Conservation (phyloP, 2,113 vertebrate genomes). For the Brienomyrus longianalis region DNA sequence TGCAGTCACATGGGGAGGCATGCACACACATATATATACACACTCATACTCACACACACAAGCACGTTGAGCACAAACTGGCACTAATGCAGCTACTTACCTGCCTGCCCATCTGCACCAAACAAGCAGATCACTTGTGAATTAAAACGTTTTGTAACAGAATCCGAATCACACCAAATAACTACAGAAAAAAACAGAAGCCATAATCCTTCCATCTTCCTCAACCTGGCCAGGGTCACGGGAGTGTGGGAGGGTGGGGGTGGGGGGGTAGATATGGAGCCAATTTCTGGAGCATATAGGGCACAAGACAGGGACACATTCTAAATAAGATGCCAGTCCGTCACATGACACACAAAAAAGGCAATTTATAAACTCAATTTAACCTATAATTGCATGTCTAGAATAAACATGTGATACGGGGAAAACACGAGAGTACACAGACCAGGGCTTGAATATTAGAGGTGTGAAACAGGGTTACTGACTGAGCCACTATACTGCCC, state of each 20-base stretch:
- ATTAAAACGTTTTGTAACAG: not conserved
- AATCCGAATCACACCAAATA: not conserved
- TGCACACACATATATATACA: not conserved
- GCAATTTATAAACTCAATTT: not conserved
- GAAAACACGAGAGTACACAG: not conserved
- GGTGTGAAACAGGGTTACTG: not conserved
- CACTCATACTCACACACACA: not conserved
- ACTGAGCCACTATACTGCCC: not conserved
- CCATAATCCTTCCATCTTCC: not conserved
- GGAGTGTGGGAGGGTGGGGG: not conserved
- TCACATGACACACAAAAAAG: not conserved
- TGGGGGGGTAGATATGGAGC: not conserved
- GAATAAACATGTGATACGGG: not conserved
- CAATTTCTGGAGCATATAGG: not conserved
- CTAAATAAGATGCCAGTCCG: not conserved
- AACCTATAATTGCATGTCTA: not conserved
- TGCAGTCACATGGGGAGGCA: not conserved
- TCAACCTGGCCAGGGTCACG: not conserved
- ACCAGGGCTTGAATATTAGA: not conserved
- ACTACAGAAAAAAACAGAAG: not conserved
- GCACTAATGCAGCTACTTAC: not conserved
- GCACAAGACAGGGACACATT: not conserved
- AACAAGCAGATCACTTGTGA: not conserved
- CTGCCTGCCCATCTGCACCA: not conserved
- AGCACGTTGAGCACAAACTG: not conserved